These are phyloP conservation scores for Machimus rusticus DNA, from an alignment of 2,888 invertebrate species.

Conservation along the genomic window DNA sequence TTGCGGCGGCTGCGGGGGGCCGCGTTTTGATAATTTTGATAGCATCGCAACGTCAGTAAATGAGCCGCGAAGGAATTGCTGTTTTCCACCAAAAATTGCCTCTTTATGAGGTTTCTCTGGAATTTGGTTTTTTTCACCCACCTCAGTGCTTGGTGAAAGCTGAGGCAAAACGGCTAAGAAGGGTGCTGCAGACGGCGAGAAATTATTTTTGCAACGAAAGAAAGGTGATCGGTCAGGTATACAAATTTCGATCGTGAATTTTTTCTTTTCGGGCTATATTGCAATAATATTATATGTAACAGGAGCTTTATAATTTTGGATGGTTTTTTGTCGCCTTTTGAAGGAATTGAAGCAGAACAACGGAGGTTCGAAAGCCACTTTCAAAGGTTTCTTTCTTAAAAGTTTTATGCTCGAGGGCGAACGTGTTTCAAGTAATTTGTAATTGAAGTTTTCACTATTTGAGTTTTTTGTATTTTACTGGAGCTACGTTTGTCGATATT, in stretches of 20 bases:
- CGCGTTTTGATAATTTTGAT: neutral
- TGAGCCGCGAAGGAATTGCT: neutral
- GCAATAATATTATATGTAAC: neutral
- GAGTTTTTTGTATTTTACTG: neutral
- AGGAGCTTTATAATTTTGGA: neutral
- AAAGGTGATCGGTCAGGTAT: neutral
- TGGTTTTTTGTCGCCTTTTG: neutral
- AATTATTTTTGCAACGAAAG: neutral
- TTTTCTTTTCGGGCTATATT: neutral
- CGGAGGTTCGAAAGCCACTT: neutral
- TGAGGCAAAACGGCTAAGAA: neutral
- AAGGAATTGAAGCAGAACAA: neutral
- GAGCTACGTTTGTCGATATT: neutral
- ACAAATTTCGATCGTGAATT: neutral
- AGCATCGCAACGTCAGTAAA: neutral
- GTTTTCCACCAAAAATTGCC: neutral
- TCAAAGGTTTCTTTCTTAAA: neutral
- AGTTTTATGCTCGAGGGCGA: neutral
- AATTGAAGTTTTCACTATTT: neutral
- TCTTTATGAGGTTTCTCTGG: neutral
- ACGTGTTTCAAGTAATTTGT: neutral
- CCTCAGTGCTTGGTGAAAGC: constrained; percentile 12
- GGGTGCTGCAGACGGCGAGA: neutral
- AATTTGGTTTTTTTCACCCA: neutral
- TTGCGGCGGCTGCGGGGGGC: neutral